Evolutionary conservation across 2,113 vertebrate species (phyloP), one percentile per base, ranked within the genome.

Genomic region (Forbesichthys agassizii): DNA sequence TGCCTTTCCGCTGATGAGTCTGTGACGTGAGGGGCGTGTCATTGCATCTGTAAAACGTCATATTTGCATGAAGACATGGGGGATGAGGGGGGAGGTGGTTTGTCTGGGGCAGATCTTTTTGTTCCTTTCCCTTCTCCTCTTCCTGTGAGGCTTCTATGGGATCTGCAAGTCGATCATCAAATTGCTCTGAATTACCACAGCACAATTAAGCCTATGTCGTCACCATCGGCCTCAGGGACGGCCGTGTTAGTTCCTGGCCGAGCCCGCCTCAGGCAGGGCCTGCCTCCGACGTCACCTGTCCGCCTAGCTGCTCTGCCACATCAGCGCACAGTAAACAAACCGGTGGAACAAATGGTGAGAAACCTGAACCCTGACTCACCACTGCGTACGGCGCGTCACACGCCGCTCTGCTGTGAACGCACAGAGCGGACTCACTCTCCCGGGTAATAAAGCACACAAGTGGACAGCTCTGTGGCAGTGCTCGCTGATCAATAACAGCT

Each of bases 331-430:
- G 85, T 90, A 91, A 92, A 92, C 91, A 92, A 92, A 91, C 88
- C 91, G 86, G 87, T 88, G 88, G 90, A 91, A 92, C 90, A 92
- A 92, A 90, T 83, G 83, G 80, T 81, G 85, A 88, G 86, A 90
- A 91, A 90, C 88, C 82, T 76, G 77, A 88, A 79, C 88, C 79
- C 79, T 93, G 91, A 92, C 89, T 93, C 91, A 92, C 81, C 69
- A 20, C 48, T 47, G 51, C 60, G 63, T 1, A 64, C 73, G 71
- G 74, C 81, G 89, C 88, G 88, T 92, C 89, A 91, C 89, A 91
- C 82, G 71, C 73, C 81, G 79, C 83, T 85, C 77, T 81, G 83
- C 83, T 76, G 62, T 78, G 81, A 86, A 83, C 49, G 55, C 80
- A 73, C 52, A 70, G 66, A 85, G 70, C 81, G 49, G 59, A 20